Percentiles rank a stretch among this genome's conserved stretches.
These are phyloP conservation scores for Eupelmus urozonus DNA, from an alignment of 2,888 invertebrate species.

Conservation along the genomic window DNA sequence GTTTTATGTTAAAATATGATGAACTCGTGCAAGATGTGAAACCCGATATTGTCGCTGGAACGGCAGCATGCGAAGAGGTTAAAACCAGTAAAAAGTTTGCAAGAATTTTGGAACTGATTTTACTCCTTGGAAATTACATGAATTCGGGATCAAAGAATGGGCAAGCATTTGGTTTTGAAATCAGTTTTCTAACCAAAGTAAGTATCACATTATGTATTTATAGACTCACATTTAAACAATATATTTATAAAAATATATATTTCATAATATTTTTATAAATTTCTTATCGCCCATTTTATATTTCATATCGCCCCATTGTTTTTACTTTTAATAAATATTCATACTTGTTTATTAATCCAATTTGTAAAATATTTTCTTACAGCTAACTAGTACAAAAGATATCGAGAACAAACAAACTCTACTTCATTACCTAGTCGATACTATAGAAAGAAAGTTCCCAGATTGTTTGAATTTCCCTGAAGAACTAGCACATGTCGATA, in stretches of 20 bases:
- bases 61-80: conserved; percentile 96
- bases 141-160: conserved; percentile 96
- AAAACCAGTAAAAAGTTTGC: conserved; percentile 93
- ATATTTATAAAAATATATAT: no score
- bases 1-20: conserved; percentile 91
- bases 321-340: not conserved
- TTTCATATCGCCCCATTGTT: no score
- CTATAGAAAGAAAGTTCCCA: conserved; percentile 92
- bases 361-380: conserved; percentile 61
- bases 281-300: no score
- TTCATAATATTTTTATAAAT: no score
- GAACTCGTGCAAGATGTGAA: conserved; percentile 93
- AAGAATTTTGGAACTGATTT: conserved; percentile 91
- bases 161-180: conserved; percentile 97
- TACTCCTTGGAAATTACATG: conserved; percentile 97
- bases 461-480: conserved; percentile 90
- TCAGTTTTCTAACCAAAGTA: conserved; percentile 96
- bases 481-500: conserved; percentile 93
- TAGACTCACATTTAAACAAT: no score
- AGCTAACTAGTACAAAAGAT: conserved; percentile 94
- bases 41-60: conserved; percentile 95
- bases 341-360: not conserved
- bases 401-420: conserved; percentile 94
- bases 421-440: conserved; percentile 93
- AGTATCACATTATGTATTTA: conserved; percentile 53